phyloP scores from a whole-genome alignment of 2,888 invertebrate genomes.

The Pseudanteris insignis region DNA sequence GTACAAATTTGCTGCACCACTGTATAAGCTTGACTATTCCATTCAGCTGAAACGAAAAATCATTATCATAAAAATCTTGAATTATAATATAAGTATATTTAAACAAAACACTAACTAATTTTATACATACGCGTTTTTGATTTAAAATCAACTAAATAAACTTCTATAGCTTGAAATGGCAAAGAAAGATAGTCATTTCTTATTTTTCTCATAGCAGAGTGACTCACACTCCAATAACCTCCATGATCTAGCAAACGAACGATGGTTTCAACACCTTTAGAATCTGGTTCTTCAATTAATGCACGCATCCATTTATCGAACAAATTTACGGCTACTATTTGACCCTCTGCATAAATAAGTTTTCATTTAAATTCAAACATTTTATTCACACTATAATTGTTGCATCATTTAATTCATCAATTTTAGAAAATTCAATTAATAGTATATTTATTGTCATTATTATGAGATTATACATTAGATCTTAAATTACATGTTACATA shows the following conservation, averaged over 20 bases:
- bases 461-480: too few species aligned
- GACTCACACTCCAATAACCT: conserved; percentile 84
- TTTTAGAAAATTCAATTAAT: too few species aligned
- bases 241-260: conserved; percentile 95
- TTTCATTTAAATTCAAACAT: too few species aligned
- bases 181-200: conserved; percentile 91
- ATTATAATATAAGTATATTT: background rate
- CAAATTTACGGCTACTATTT: conserved; percentile 88
- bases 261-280: conserved; percentile 77
- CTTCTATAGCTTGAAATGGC: conserved; percentile 93
- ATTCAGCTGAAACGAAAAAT: conserved; percentile 66
- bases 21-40: conserved; percentile 81
- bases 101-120: background rate
- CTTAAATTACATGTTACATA: too few species aligned
- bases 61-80: background rate
- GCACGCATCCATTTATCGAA: conserved; percentile 78
- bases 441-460: too few species aligned
- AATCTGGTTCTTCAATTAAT: conserved; percentile 67
- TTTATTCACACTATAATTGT: too few species aligned
- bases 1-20: conserved; percentile 83
- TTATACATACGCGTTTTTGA: conserved; percentile 76
- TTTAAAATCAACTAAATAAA: conserved; percentile 87
- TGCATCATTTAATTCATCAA: too few species aligned
- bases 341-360: conserved; percentile 72
- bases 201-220: conserved; percentile 86